Percentiles rank a stretch among this genome's conserved stretches.
phyloP scores from a whole-genome alignment of 1,140 invertebrate genomes.

The Geopemphigus sp. region DNA sequence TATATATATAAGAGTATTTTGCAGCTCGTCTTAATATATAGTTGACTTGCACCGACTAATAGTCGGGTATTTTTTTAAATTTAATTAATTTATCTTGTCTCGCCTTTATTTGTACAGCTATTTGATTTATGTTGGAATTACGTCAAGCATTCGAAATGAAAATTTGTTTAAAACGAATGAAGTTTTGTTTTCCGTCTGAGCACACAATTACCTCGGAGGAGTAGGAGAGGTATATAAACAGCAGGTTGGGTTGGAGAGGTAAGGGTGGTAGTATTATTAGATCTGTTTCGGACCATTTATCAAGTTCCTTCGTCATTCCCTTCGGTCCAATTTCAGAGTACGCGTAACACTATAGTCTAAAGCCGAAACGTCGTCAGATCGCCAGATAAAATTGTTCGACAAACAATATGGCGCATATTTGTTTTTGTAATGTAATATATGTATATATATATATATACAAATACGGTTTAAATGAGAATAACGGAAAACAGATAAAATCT shows the following conservation, averaged over 20 bases:
- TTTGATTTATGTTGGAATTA: conserved; percentile 13
- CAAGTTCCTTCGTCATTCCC: conserved; percentile 29
- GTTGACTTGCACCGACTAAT: too few relatives aligned
- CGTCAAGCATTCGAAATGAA: not conserved
- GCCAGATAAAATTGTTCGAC: conserved; percentile 36
- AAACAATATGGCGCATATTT: conserved; percentile 42
- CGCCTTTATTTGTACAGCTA: not conserved
- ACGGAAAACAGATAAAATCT: conserved; percentile 19
- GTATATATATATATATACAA: not conserved
- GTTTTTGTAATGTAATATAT: not conserved
- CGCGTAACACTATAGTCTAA: conserved; percentile 1
- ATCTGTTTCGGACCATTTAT: conserved; percentile 48
- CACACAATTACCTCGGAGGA: not conserved
- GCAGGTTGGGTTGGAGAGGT: not conserved
- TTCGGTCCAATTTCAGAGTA: not conserved
- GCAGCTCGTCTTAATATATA: too few relatives aligned
- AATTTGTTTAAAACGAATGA: conserved; percentile 42
- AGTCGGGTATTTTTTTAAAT: not conserved
- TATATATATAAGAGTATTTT: too few relatives aligned
- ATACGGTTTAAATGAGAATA: conserved; percentile 10
- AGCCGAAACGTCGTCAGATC: conserved; percentile 38
- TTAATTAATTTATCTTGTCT: not conserved
- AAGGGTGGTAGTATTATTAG: conserved; percentile 31
- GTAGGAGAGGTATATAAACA: not conserved
- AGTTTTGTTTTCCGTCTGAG: conserved; percentile 34